Base-by-base conservation (phyloP, 2,797 vertebrate species). In the Apogon talboti region DNA sequence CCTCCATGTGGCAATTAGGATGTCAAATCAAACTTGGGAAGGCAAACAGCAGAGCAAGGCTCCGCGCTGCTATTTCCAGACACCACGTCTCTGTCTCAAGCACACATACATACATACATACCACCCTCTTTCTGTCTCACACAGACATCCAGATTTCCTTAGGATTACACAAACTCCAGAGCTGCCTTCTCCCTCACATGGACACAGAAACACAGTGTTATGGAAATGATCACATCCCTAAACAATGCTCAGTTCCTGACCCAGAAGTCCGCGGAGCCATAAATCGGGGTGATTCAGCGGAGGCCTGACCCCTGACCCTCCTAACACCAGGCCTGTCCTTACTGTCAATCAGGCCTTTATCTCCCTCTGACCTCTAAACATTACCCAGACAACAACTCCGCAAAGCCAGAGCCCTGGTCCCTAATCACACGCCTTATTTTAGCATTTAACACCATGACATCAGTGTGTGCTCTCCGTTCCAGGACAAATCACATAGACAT, bases 1-100 rank as follows among this genome's bases (percentile, higher is more conserved):
- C 87, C 86, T 90, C 87, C 87, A 93, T 90, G 85, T 92, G 91
- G 91, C 90, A 93, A 92, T 92, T 93, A 93, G 83, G 89, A 91
- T 91, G 92, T 93, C 91, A 92, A 93, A 92, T 92, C 89, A 91
- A 90, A 92, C 90, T 83, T 88, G 75, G 86, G 86, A 87, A 92
- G 88, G 88, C 87, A 90, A 91, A 89, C 83, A 86, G 88, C 87
- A 71, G 86, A 85, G 79, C 74, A 78, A 88, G 79, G 76, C 83
- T 82, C 80, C 64, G 78, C 74, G 74, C 82, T 89, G 87, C 87
- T 92, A 91, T 91, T 91, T 92, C 65, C 79, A 90, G 89, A 89
- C 77, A 75, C 83, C 69, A 66, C 79, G 49, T 85, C 82, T 86
- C 71, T 82, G 71, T 72, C 71, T 81, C 83, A 65, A 81, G 69